Evolutionary conservation across 2,797 vertebrate genomes (phyloP), one percentile per base, ranked within the genome.

Genomic region (Tapera naevia): DNA sequence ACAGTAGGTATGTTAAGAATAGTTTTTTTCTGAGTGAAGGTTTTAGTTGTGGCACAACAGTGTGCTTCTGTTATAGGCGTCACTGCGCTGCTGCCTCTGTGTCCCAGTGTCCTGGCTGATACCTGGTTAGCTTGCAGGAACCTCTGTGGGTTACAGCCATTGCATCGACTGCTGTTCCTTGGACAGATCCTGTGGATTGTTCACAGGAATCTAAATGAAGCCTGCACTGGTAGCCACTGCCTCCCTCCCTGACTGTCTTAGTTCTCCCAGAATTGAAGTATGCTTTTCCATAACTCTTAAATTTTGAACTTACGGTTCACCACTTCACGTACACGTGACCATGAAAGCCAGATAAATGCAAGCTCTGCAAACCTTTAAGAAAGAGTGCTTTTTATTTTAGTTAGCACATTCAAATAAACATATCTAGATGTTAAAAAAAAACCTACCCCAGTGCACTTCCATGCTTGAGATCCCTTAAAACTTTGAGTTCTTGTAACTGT

Each of bases 281-380:
- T 12, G 3, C n/a, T 72, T 39, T 62, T 24, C 45, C 46, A 62
- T 4, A 3, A 17, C 41, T 71, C 27, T 84, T 57, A 45, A 33
- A 61, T 70, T 80, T 23, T 76, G 53, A 80, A 48, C 45, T 46
- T 74, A 9, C 33, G 11, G 10, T 62, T 86, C 54, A 79, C 33
- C 33, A 27, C 17, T 83, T 89, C 17, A 30, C 1, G 0, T 60
- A 16, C 50, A 9, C 6, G 0, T 30, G 11, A 33, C 15, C 8
- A 1, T 12, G 17, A 50, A 61, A 83, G 33, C 80, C 45, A 69
- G 10, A 14, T 74, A 6, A 0, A 54, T n/a, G n/a, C 12, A n/a
- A 28, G 32, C 50, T 82, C 82, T 82, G 60, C 50, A 33, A 17
- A 50, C 23, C 43, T 65, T 21, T 54, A 46, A 78, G 23, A 70